Conservation (phyloP, 1,140 invertebrate species). For the Euschistus heros region DNA sequence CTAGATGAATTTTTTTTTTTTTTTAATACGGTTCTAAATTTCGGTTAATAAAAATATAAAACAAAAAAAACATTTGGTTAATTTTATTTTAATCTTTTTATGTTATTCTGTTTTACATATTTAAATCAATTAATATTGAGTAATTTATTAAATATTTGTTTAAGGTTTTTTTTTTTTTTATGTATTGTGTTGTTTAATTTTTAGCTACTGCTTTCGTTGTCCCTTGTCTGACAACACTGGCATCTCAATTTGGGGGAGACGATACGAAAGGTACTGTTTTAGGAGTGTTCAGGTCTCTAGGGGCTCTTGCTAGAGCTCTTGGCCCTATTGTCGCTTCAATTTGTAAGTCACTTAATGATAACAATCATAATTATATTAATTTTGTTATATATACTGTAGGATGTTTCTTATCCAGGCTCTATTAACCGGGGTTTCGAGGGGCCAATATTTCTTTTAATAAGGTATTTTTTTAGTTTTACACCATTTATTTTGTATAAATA, state of each 20-base stretch:
- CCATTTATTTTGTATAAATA: no score
- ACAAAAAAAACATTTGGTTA: no score
- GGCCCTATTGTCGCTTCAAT: constrained; percentile 81
- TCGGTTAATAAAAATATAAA: no score
- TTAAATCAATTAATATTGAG: no score
- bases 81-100: no score
- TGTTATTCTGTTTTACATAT: no score
- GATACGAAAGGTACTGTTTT: constrained; percentile 86
- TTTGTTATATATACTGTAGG: constrained; percentile 11
- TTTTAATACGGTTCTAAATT: no score
- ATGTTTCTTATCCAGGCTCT: constrained; percentile 17
- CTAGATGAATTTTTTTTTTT: no score
- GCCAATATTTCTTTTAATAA: no score
- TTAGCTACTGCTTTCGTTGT: constrained; percentile 87
- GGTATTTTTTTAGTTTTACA: no score
- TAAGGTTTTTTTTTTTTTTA: not conserved
- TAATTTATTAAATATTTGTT: constrained; percentile 13
- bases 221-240: constrained; percentile 83
- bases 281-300: constrained; percentile 87
- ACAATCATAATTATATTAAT: constrained; percentile 1
- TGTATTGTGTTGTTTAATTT: constrained; percentile 26
- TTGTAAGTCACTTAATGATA: constrained; percentile 37
- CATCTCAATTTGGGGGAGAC: constrained; percentile 66
- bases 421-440: no score
- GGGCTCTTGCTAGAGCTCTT: constrained; percentile 81